These are phyloP conservation scores for Neoaliturus tenellus DNA, from an alignment of 2,888 invertebrate genomes.

Conservation along the genomic window DNA sequence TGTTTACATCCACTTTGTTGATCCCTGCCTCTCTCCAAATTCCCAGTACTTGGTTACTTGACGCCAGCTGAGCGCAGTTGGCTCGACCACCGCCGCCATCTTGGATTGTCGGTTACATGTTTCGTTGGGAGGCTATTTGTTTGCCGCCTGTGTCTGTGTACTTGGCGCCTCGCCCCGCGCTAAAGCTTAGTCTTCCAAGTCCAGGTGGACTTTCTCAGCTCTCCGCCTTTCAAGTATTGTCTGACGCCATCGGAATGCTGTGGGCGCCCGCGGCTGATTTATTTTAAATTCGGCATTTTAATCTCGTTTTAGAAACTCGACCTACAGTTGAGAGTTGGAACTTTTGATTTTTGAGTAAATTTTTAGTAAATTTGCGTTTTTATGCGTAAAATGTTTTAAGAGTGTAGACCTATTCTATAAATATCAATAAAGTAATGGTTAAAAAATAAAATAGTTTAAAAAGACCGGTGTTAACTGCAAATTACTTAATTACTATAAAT, in stretches of 20 bases:
- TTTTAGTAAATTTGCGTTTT: no score
- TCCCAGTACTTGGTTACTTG: slow-evolving; percentile 2
- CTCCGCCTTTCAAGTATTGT: slow-evolving; percentile 12
- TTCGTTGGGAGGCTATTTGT: slow-evolving; percentile 48
- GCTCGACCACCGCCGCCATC: slow-evolving; percentile 26
- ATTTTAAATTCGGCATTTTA: background rate
- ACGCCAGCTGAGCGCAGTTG: slow-evolving; percentile 13
- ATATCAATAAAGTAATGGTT: no score
- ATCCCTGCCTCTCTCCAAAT: background rate
- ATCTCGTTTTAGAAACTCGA: no score
- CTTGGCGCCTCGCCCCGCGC: background rate
- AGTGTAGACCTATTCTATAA: no score
- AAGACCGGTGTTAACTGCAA: no score
- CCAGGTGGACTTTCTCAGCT: slow-evolving; percentile 22
- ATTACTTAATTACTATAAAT: no score
- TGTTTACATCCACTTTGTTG: slow-evolving; percentile 24
- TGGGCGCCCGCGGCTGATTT: background rate
- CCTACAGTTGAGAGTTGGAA: no score
- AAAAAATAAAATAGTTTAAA: no score
- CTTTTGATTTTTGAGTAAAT: no score
- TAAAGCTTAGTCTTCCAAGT: no score
- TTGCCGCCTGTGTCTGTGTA: background rate
- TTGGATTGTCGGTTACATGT: slow-evolving; percentile 18
- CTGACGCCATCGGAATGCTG: background rate
- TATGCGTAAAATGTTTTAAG: no score